A percentile compares a stretch with the other conserved stretches of the same genome.
Conservation (phyloP, 2,888 invertebrate genomes). For the Hipparchia sbordonii region DNA sequence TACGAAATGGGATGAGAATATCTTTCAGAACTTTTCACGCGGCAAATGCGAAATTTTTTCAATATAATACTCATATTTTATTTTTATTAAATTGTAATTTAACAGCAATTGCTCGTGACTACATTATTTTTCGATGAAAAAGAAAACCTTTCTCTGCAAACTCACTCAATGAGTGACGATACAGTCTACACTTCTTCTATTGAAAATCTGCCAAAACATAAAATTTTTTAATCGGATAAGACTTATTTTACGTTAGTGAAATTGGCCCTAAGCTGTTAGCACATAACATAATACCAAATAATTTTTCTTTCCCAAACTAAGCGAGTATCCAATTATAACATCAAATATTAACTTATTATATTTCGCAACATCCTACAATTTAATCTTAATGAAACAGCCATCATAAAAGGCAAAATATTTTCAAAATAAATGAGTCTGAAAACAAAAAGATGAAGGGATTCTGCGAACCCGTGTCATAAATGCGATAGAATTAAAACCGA, state of each 20-base stretch:
- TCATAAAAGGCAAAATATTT: background rate
- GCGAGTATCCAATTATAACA: background rate
- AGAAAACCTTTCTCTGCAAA: too few relatives aligned
- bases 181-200: too few relatives aligned
- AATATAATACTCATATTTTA: slow-evolving; percentile 23
- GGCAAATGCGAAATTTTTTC: slow-evolving; percentile 42
- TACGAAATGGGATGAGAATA: slow-evolving; percentile 54
- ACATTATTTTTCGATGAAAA: background rate
- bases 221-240: too few relatives aligned
- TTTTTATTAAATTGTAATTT: too few relatives aligned
- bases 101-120: too few relatives aligned
- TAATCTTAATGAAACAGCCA: slow-evolving; percentile 5
- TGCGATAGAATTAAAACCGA: background rate
- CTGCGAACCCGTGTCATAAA: background rate
- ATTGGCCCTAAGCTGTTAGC: too few relatives aligned
- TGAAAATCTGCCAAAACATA: too few relatives aligned
- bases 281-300: too few relatives aligned
- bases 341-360: slow-evolving; percentile 2
- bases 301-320: background rate
- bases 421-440: slow-evolving; percentile 6
- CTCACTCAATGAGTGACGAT: too few relatives aligned
- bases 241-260: too few relatives aligned
- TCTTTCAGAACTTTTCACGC: slow-evolving; percentile 57
- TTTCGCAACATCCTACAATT: slow-evolving; percentile 1
- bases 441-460: background rate